Evolutionary conservation across 2,797 vertebrate genomes (phyloP).

Genomic region (Sebastes hopkinsi): DNA sequence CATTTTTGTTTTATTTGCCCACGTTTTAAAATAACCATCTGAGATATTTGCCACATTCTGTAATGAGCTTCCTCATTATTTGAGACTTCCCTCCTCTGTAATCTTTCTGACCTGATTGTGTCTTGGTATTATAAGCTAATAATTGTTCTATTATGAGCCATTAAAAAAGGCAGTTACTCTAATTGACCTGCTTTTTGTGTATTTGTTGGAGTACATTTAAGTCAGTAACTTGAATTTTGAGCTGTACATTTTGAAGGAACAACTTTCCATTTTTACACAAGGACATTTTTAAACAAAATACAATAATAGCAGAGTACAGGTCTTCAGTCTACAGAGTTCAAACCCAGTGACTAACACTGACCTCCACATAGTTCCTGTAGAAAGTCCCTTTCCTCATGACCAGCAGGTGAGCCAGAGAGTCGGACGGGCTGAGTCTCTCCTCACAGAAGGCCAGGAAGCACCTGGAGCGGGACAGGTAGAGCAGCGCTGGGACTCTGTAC

Average conservation of each 20-base stretch:
- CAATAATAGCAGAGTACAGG: not conserved
- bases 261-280: not conserved
- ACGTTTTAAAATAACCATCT: not conserved
- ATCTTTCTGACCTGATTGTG: not conserved
- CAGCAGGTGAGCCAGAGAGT: slow-evolving; percentile 92
- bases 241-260: not conserved
- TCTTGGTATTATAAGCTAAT: not conserved
- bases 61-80: not conserved
- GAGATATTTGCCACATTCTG: not conserved
- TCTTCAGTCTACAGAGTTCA: not conserved
- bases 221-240: not conserved
- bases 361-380: slow-evolving; percentile 89
- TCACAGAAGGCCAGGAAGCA: slow-evolving; percentile 93
- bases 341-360: slow-evolving; percentile 56
- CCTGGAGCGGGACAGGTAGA: slow-evolving; percentile 82
- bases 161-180: not conserved
- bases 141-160: not conserved
- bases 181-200: not conserved
- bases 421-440: slow-evolving; percentile 88
- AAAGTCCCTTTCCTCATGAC: slow-evolving; percentile 89
- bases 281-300: not conserved
- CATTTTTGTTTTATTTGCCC: not conserved
- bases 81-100: not conserved
- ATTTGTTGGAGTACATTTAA: not conserved
- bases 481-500: slow-evolving; percentile 91